Evolutionary conservation across 2,888 invertebrate species (phyloP), one percentile per base, ranked within the genome.

Genomic region (Anthrax anthrax): DNA sequence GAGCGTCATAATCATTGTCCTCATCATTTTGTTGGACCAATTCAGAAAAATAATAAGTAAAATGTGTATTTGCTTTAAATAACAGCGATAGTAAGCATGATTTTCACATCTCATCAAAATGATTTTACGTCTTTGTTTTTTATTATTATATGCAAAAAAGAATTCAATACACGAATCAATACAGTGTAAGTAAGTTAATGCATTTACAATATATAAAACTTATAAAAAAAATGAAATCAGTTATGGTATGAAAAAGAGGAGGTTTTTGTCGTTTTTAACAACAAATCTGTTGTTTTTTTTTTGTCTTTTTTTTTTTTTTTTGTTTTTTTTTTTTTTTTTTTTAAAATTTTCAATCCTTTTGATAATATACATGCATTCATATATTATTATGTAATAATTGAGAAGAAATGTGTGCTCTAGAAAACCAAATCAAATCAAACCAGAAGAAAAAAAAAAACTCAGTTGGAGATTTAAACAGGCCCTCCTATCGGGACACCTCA

Each of bases 401-500:
- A 4, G 23, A 23, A 8, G 23, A 23, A 23, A 23, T 23, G 29
- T 12, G 12, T 32, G 29, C 29, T 32, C 29, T 32, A 32, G 29
- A 32, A 23, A 46, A 39, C 41, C 27, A 53, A 51, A n/a, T n/a
- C n/a, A n/a, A n/a, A n/a, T n/a, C n/a, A n/a, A n/a, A n/a, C n/a
- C n/a, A n/a, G n/a, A n/a, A n/a, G n/a, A n/a, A n/a, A n/a, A n/a
- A n/a, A n/a, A n/a, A 52, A 46, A 45, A 41, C 54, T 18, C 60
- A 55, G 60, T 57, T 60, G 60, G 60, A 58, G 53, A 55, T 57
- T 55, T 53, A 52, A 19, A 53, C 55, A 49, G 54, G 63, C 63
- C 64, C 64, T 65, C 65, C 64, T 63, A 63, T 64, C 57, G 65
- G 50, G 60, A 58, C 58, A 59, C 62, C 64, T 60, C 65, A 63